Evolutionary conservation across 2,888 invertebrate species (phyloP), one percentile per base, ranked within the genome.

Genomic region (Caenorhabditis sp.): DNA sequence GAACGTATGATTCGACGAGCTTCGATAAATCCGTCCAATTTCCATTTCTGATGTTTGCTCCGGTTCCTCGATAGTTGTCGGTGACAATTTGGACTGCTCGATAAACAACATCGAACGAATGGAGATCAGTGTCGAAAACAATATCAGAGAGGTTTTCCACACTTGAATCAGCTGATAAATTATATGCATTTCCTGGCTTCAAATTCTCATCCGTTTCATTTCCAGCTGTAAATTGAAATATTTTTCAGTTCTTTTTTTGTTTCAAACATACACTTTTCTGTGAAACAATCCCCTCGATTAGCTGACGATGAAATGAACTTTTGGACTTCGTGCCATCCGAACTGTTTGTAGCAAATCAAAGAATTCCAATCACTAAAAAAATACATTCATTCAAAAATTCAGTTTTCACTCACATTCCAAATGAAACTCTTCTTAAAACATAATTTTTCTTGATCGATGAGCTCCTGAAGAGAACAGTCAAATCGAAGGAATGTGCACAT

Each of bases 31-130:
- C 72, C 14, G 53, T 25, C 81, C 81, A 81, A 31, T 74, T 66
- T 21, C 67, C 67, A 26, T 67, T 62, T 1, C 66, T 66, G 8
- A 74, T 31, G 17, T 59, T 53, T 8, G 38, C 25, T 27, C 59
- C 26, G 7, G 59, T 25, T 23, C 73, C 73, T 27, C 73, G 68
- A 60, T 31, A 73, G 27, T 63, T 69, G 25, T 73, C 73, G 1
- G 66, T 60, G 25, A 83, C 83, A 67, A 74, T 83, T 70, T 81
- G 83, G 25, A 84, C 70, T 1, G 85, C 85, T n/a, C 85, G 69
- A 27, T 68, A 63, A 3, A 85, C 84, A 26, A 84, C 77, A 26
- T 84, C 84, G 63, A 84, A 85, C 0, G 84, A 72, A 38, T 82
- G 80, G 23, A 67, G 58, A 57, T 85, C 85, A 7, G 80, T 81